A percentile compares a stretch with the other conserved stretches of the same genome.
phyloP scores from a whole-genome alignment of 2,113 vertebrate species.

The Engystomops pustulosus region DNA sequence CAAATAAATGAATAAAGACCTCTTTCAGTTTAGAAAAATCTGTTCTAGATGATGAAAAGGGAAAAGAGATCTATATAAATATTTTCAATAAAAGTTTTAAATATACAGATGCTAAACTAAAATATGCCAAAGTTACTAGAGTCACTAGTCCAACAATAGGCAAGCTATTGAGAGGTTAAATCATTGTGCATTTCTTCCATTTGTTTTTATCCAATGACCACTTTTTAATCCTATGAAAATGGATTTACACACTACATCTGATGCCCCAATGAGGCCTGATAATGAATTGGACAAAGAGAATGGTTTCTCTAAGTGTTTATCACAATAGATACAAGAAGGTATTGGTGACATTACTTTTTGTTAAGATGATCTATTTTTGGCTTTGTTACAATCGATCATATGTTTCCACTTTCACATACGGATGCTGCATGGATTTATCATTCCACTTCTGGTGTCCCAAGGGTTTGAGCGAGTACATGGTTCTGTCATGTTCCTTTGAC shows the following conservation, averaged over 20 bases:
- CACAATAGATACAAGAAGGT: not conserved
- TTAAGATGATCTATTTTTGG: conserved; percentile 25
- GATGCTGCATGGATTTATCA: conserved; percentile 27
- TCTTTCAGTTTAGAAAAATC: too few relatives aligned
- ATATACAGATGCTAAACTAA: too few relatives aligned
- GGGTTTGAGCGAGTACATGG: not conserved
- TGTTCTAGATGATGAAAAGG: too few relatives aligned
- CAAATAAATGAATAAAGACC: too few relatives aligned
- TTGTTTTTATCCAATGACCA: not conserved
- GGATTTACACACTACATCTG: not conserved
- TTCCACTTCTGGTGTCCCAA: conserved; percentile 20
- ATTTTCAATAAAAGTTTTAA: too few relatives aligned
- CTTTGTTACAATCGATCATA: conserved; percentile 20
- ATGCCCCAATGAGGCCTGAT: not conserved
- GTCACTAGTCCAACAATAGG: too few relatives aligned
- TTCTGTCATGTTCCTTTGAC: conserved; percentile 18
- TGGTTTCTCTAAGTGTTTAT: not conserved
- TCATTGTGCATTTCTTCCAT: not conserved
- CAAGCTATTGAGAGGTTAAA: not conserved
- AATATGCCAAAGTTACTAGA: too few relatives aligned
- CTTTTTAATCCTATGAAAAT: not conserved
- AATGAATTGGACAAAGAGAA: not conserved
- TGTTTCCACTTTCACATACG: conserved; percentile 5
- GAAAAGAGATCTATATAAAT: too few relatives aligned
- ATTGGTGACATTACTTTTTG: not conserved